These are phyloP conservation scores for Neosilurus hyrtlii DNA, from an alignment of 2,797 vertebrate species.

Conservation along the genomic window DNA sequence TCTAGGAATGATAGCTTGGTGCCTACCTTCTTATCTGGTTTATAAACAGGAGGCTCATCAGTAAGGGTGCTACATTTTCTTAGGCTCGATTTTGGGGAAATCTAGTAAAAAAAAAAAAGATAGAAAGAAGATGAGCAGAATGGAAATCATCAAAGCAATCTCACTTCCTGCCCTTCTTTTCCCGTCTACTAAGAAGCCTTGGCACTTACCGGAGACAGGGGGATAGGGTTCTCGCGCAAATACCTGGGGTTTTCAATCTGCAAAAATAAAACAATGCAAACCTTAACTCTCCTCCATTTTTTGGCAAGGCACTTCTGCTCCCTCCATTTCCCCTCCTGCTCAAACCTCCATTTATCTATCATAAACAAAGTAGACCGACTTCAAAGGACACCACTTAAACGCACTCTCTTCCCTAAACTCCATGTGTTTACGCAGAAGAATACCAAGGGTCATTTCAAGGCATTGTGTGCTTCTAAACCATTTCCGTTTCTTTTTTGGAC, in stretches of 20 bases:
- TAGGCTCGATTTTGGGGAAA: constrained; percentile 70
- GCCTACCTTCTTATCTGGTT: constrained; percentile 80
- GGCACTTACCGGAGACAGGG: constrained; percentile 82
- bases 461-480: constrained; percentile 47
- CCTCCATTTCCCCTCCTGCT: constrained; percentile 50
- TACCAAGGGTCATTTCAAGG: constrained; percentile 62
- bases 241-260: constrained; percentile 94
- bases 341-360: constrained; percentile 60
- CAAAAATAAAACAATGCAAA: constrained; percentile 61
- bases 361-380: constrained; percentile 70
- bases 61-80: constrained; percentile 66
- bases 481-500: constrained; percentile 46
- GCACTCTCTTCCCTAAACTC: constrained; percentile 64
- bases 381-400: constrained; percentile 66
- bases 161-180: not conserved
- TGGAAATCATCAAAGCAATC: constrained; percentile 25
- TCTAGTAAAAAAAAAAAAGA: constrained; percentile 62
- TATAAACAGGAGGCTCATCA: constrained; percentile 65
- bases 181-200: not conserved
- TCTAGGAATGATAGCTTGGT: not conserved
- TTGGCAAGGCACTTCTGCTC: constrained; percentile 24
- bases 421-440: constrained; percentile 68
- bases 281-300: constrained; percentile 36
- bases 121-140: not conserved
- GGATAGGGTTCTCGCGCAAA: constrained; percentile 80